Base-by-base conservation (phyloP, 1,140 invertebrate species). In the Hormaphis cornu region DNA sequence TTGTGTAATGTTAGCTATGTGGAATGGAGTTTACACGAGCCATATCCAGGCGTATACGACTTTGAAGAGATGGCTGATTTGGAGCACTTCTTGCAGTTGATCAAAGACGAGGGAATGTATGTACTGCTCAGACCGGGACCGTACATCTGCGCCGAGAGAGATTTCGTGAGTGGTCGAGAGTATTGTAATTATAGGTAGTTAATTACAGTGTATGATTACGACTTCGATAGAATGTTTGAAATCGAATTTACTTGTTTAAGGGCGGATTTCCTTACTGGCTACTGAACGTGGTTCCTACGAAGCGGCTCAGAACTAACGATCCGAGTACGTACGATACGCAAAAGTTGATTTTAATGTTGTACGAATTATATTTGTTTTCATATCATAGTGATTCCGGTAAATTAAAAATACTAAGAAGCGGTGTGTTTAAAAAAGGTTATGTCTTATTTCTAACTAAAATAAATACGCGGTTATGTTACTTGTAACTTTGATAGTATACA, bases 211-310 rank as follows among this genome's bases (percentile, higher is more conserved):
- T n/a, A n/a, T n/a, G n/a, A n/a, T n/a, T n/a, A n/a, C n/a, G n/a
- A n/a, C n/a, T n/a, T n/a, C n/a, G n/a, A n/a, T n/a, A n/a, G n/a
- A n/a, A n/a, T n/a, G n/a, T n/a, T n/a, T n/a, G n/a, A n/a, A n/a
- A n/a, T n/a, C n/a, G n/a, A n/a, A 20, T 54, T 20, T 9, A 14
- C 3, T 1, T 37, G 14, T 2, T 37, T 8, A 73, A 90, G 89
- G 91, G 91, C 22, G 91, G 91, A 10, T 82, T 93, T 69, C 91
- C 91, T 22, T 86, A 86, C 56, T 94, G 91, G 90, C 78, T 95
- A 22, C 76, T 93, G 0, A 81, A 79, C 30, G 81, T 84, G 71
- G 85, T 87, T 74, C 84, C 87, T 0, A 78, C 83, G 16, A 90
- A 91, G 70, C 80, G 82, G 74, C 76, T 93, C 20, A 75, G 88